Base-by-base conservation (phyloP, 2,888 invertebrate species). In the Oxyteleia sp. region DNA sequence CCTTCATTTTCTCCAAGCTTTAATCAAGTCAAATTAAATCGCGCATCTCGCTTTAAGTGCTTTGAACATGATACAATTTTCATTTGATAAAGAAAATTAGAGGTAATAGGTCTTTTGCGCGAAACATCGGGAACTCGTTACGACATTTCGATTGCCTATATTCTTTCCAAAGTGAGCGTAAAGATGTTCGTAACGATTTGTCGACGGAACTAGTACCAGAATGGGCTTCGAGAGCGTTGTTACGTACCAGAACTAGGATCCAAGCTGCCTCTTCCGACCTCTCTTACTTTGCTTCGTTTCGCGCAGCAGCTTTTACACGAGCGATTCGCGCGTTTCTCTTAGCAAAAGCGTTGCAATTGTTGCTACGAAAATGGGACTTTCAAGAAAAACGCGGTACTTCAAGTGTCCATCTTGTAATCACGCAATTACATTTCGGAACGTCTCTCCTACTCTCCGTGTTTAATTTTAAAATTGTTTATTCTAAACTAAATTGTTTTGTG, bases 121-220 rank as follows among this genome's bases (percentile, higher is more conserved):
- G 23, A 59, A 78, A 55, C 64, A 82, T 78, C 72, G 57, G 16
- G 74, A 72, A 74, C 69, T 84, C 68, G 74, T 84, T 81, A 81
- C 72, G 72, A 63, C 68, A 57, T 63, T 84, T 81, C 81, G 71
- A 84, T 82, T 82, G 82, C 79, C 82, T 79, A 76, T 82, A 84
- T 82, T 84, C 82, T 84, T 74, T 81, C 29, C 47, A 63, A 76
- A 84, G 80, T 72, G 74, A 84, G 64, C 69, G 78, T 74, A 69
- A 84, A 78, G 74, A 81, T 78, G 81, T 78, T 78, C 79, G 84
- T 84, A 84, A 84, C 78, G 75, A 78, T 84, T 84, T 81, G 84
- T 84, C 84, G 82, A 84, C 55, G 66, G 79, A 81, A 78, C 81
- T 78, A 43, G 78, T 69, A 79, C 69, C 84, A 68, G 74, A 69